These are phyloP conservation scores for Pristionchus fissidentatus DNA, from an alignment of 2,888 invertebrate genomes.

Conservation along the genomic window DNA sequence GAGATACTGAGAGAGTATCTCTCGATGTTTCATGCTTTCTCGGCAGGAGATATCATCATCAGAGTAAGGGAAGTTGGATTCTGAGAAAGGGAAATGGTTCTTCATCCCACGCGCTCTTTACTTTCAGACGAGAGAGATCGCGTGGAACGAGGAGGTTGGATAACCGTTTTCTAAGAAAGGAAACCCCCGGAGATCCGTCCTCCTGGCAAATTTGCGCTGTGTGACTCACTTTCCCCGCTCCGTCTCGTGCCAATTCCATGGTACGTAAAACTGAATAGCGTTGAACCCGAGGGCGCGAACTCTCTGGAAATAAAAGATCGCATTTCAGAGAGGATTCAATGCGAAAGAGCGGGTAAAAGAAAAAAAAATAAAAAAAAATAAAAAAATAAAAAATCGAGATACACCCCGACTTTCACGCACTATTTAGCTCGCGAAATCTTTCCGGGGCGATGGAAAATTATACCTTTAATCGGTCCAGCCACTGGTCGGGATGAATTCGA, in stretches of 20 bases:
- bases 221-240: constrained; percentile 54
- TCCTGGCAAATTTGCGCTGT: neutral
- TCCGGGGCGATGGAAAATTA: constrained; percentile 77
- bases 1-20: no score
- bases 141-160: no score
- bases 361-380: neutral
- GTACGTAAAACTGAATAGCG: constrained; percentile 74
- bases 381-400: neutral
- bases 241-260: constrained; percentile 70
- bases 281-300: constrained; percentile 79
- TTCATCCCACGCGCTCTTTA: no score
- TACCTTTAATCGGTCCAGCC: constrained; percentile 86
- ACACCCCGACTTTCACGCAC: neutral
- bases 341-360: no score
- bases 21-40: no score
- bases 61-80: no score
- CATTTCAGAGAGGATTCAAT: no score
- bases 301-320: constrained; percentile 45
- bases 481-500: constrained; percentile 85
- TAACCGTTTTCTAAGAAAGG: no score
- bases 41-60: no score
- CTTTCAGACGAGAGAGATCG: no score
- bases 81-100: no score
- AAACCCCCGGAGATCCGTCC: neutral
- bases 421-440: no score